A percentile compares a stretch with the other conserved stretches of the same genome.
Conservation (phyloP, 2,113 vertebrate genomes). For the Ramphastos sulfuratus region DNA sequence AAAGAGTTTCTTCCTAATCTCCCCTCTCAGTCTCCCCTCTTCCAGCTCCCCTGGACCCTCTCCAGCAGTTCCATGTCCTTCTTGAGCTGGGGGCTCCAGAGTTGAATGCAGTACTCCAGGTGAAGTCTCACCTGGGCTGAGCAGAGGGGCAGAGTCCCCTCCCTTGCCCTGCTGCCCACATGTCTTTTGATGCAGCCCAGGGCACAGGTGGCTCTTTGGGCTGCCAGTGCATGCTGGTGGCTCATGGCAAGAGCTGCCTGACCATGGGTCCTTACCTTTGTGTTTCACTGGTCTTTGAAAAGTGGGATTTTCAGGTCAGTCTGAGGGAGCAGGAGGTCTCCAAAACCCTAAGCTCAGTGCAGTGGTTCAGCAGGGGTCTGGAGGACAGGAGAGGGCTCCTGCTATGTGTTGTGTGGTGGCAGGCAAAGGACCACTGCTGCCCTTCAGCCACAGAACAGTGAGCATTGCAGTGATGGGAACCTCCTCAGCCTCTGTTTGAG, state of each 20-base stretch:
- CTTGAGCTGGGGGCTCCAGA: too few species aligned
- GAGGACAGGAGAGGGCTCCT: not conserved
- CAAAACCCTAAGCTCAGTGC: not conserved
- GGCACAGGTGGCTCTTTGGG: too few species aligned
- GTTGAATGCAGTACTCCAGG: too few species aligned
- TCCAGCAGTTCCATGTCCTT: too few species aligned
- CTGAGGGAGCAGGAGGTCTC: not conserved
- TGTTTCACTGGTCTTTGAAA: not conserved
- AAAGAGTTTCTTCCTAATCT: too few species aligned
- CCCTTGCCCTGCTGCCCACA: too few species aligned
- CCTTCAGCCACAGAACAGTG: not conserved
- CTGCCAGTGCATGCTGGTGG: too few species aligned
- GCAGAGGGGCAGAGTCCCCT: too few species aligned
- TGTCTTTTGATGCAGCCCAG: too few species aligned
- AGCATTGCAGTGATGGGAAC: accelerated
- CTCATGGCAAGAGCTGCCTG: not conserved
- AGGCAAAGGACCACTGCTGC: not conserved
- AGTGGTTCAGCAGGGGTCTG: not conserved
- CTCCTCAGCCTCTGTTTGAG: not conserved
- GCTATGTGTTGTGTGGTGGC: not conserved
- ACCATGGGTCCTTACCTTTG: not conserved
- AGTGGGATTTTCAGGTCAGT: not conserved
- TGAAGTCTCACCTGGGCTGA: too few species aligned
- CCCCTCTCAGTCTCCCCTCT: too few species aligned
- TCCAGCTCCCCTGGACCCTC: too few species aligned